Evolutionary conservation across 2,113 vertebrate species (phyloP).

Genomic region (Leiothrix lutea): DNA sequence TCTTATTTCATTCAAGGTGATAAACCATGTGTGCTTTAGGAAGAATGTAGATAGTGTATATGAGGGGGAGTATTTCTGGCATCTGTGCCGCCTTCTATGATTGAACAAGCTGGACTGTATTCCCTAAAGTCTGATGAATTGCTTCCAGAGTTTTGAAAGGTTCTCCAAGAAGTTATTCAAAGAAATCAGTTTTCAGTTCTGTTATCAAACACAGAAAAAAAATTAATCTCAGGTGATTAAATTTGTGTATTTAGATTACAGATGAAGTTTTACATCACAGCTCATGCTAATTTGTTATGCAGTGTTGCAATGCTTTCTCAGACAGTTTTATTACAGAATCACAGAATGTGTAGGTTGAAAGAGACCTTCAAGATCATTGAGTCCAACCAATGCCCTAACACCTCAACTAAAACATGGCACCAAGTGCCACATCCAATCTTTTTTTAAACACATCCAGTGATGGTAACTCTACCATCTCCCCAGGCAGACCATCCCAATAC

Average conservation of each 20-base stretch:
- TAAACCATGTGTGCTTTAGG: background rate
- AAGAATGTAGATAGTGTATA: background rate
- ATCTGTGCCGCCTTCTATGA: background rate
- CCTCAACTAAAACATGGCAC: background rate
- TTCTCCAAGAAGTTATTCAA: background rate
- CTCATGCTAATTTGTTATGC: background rate
- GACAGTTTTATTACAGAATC: background rate
- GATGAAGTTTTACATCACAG: background rate
- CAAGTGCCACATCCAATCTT: rapidly evolving
- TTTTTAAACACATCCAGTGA: background rate
- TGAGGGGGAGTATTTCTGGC: background rate
- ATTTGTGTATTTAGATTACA: background rate
- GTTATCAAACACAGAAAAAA: background rate
- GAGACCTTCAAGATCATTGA: background rate
- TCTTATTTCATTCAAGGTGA: background rate
- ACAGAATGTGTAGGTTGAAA: background rate
- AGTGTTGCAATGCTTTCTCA: background rate
- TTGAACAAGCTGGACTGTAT: background rate
- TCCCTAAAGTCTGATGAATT: background rate
- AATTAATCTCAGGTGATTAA: background rate
- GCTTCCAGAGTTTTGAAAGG: background rate
- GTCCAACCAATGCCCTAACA: background rate
- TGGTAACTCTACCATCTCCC: background rate
- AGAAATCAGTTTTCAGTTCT: background rate
- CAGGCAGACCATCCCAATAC: rapidly evolving